phyloP scores from a whole-genome alignment of 2,888 invertebrate species.

The Drosophila stalkeri region DNA sequence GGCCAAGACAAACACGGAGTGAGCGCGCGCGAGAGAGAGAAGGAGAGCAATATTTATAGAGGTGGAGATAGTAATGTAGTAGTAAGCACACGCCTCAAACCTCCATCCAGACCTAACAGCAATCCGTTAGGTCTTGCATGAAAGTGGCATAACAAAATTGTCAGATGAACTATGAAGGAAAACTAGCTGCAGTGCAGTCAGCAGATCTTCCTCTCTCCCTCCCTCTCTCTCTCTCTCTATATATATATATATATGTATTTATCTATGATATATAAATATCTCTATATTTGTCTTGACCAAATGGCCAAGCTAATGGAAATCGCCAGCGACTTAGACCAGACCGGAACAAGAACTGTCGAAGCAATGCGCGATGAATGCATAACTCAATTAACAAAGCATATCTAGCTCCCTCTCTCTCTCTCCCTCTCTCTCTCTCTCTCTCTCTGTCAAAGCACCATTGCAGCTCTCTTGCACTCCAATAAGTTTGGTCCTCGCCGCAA shows the following conservation, averaged over 20 bases:
- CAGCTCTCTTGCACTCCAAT: neutral
- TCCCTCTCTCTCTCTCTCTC: neutral
- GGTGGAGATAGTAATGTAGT: constrained; percentile 10
- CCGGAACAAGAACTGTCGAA: neutral
- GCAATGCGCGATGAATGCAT: neutral
- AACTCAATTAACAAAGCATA: constrained; percentile 3
- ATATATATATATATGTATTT: constrained; percentile 31
- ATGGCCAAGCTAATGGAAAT: constrained; percentile 26
- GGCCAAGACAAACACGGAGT: constrained; percentile 68
- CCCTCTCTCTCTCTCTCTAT: neutral
- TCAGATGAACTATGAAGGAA: constrained; percentile 22
- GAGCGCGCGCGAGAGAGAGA: neutral
- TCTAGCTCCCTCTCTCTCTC: neutral
- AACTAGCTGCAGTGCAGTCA: neutral
- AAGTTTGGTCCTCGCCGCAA: constrained; percentile 19
- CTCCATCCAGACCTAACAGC: neutral
- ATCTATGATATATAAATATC: neutral
- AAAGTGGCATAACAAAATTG: constrained; percentile 64
- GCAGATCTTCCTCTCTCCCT: too few species aligned
- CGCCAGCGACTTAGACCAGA: constrained; percentile 34
- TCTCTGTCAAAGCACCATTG: neutral
- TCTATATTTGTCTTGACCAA: constrained; percentile 47
- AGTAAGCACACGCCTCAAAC: constrained; percentile 28
- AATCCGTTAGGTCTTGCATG: constrained; percentile 52
- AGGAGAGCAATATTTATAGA: neutral